These are phyloP conservation scores for Acholoe squamosa DNA, from an alignment of 2,888 invertebrate genomes.

Conservation along the genomic window DNA sequence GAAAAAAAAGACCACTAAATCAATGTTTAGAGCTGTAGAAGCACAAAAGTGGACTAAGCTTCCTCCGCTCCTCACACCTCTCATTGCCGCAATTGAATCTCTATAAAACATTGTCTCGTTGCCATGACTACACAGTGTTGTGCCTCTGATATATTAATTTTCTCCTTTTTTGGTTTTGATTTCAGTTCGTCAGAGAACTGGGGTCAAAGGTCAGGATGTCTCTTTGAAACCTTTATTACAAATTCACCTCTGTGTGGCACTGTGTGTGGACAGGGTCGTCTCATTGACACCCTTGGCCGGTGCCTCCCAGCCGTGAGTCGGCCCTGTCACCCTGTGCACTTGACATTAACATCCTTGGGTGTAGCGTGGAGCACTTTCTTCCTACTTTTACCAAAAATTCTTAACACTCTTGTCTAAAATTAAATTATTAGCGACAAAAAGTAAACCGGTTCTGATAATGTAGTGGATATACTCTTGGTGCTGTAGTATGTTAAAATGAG, in stretches of 20 bases:
- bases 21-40: too few species aligned
- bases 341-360: constrained; percentile 29
- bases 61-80: too few species aligned
- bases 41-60: too few species aligned
- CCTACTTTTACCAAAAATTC: background rate
- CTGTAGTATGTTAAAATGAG: background rate
- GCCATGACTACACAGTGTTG: constrained; percentile 30
- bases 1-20: too few species aligned
- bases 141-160: constrained; percentile 59
- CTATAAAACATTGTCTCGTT: background rate
- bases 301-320: background rate
- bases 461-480: background rate
- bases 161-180: constrained; percentile 60
- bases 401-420: background rate
- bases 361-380: constrained; percentile 33
- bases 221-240: constrained; percentile 58
- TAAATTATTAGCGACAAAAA: background rate
- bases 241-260: constrained; percentile 26
- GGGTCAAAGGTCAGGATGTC: constrained; percentile 58
- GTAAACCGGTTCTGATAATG: background rate
- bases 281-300: background rate
- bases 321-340: background rate
- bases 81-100: too few species aligned
- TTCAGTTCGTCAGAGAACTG: constrained; percentile 61
- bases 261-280: background rate